Evolutionary conservation across 2,113 vertebrate species (phyloP).

Genomic region (Nanorana parkeri): DNA sequence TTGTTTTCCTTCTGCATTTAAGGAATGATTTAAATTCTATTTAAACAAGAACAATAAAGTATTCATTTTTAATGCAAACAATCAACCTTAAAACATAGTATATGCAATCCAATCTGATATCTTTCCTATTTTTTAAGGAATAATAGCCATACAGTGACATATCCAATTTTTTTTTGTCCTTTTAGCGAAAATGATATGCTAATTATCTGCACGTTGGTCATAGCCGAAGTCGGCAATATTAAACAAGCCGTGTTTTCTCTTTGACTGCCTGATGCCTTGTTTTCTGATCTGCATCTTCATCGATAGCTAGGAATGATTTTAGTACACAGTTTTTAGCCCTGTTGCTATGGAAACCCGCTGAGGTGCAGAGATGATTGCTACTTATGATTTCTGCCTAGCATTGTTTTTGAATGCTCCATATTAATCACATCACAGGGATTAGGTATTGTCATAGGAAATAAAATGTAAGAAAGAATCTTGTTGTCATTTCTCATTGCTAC

Average conservation of each 20-base stretch:
- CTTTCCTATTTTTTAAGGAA: background rate
- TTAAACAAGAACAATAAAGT: no score
- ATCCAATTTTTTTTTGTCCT: conserved; percentile 75
- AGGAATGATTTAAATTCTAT: no score
- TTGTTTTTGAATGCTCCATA: conserved; percentile 58
- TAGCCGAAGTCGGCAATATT: background rate
- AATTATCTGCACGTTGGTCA: conserved; percentile 14
- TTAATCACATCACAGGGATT: conserved; percentile 9
- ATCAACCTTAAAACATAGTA: background rate
- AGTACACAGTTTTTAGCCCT: conserved; percentile 47
- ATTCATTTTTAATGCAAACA: background rate
- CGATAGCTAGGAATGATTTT: conserved; percentile 45
- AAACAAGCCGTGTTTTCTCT: background rate
- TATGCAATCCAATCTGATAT: background rate
- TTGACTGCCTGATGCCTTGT: conserved; percentile 37
- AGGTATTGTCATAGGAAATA: conserved; percentile 49
- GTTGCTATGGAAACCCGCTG: conserved; percentile 54
- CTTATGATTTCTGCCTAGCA: conserved; percentile 54
- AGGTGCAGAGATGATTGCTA: conserved; percentile 55
- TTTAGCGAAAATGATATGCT: conserved; percentile 67
- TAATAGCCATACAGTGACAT: no score
- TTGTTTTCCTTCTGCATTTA: no score
- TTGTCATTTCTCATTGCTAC: conserved; percentile 54
- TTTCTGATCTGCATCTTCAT: conserved; percentile 47
- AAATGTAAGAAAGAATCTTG: conserved; percentile 52